Evolutionary conservation across 2,888 invertebrate species (phyloP).

Genomic region (Odontocolon sp.): DNA sequence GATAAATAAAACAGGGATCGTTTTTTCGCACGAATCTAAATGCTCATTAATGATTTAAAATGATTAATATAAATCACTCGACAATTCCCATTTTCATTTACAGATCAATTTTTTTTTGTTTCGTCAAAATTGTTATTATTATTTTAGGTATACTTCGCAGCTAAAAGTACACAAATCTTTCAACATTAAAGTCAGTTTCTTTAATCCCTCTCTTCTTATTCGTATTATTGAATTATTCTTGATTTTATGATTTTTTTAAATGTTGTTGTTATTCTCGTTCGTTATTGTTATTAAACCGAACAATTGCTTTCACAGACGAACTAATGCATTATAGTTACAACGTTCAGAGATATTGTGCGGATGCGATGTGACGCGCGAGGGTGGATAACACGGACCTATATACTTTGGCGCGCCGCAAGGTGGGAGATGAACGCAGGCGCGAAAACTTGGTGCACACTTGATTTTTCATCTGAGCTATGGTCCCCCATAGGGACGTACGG

Average conservation of each 20-base stretch:
- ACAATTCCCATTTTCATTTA: too few relatives aligned
- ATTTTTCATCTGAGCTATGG: conserved; percentile 24
- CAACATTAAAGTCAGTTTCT: too few relatives aligned
- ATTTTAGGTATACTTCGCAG: too few relatives aligned
- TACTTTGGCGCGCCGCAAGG: conserved; percentile 57
- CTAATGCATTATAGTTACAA: conserved; percentile 35
- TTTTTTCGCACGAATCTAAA: too few relatives aligned
- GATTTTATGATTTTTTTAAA: neutral
- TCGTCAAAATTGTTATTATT: too few relatives aligned
- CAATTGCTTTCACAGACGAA: neutral
- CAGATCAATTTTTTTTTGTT: too few relatives aligned
- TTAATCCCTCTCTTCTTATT: neutral
- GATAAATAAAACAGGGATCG: too few relatives aligned
- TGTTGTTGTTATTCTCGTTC: neutral
- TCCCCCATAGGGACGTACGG: conserved; percentile 9
- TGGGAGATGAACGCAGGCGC: conserved; percentile 60
- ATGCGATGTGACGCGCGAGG: conserved; percentile 65
- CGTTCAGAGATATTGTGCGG: conserved; percentile 61
- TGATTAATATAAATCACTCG: too few relatives aligned
- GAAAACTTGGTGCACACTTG: conserved; percentile 51
- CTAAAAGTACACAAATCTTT: too few relatives aligned
- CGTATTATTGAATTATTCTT: neutral
- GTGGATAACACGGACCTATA: conserved; percentile 64
- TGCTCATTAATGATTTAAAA: too few relatives aligned
- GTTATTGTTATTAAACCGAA: neutral